Conservation (phyloP, 2,888 invertebrate species). For the Bugula neritina region DNA sequence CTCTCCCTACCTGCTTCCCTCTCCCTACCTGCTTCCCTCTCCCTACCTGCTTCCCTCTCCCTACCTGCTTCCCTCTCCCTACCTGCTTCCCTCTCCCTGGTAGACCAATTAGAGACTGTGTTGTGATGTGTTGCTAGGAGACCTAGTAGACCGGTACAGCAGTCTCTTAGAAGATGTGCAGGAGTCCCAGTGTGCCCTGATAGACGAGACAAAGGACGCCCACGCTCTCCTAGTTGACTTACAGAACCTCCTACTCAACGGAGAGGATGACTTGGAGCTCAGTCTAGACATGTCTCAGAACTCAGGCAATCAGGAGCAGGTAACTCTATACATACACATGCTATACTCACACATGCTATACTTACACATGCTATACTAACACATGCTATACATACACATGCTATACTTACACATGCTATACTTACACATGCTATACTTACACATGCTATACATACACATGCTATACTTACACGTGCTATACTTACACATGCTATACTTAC, state of each 20-base stretch:
- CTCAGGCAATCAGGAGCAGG: slow-evolving; percentile 5
- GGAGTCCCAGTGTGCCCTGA: slow-evolving; percentile 6
- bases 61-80: too few species aligned
- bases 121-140: too few species aligned
- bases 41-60: too few species aligned
- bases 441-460: too few species aligned
- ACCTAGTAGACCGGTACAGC: neutral
- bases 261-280: slow-evolving; percentile 4
- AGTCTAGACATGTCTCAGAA: slow-evolving; percentile 5
- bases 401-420: neutral
- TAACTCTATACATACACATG: neutral
- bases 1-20: too few species aligned
- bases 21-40: too few species aligned
- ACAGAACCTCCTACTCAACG: slow-evolving; percentile 15
- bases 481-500: neutral
- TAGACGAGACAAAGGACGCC: slow-evolving; percentile 8
- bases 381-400: too few species aligned
- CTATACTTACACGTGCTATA: too few species aligned
- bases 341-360: neutral
- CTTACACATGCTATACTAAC: neutral
- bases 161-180: slow-evolving; percentile 3
- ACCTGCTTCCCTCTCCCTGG: too few species aligned
- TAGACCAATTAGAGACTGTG: too few species aligned
- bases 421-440: neutral
- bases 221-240: neutral